Percentiles rank a stretch among this genome's conserved stretches.
Conservation (phyloP, 2,113 vertebrate species). For the Hydropotes inermis region DNA sequence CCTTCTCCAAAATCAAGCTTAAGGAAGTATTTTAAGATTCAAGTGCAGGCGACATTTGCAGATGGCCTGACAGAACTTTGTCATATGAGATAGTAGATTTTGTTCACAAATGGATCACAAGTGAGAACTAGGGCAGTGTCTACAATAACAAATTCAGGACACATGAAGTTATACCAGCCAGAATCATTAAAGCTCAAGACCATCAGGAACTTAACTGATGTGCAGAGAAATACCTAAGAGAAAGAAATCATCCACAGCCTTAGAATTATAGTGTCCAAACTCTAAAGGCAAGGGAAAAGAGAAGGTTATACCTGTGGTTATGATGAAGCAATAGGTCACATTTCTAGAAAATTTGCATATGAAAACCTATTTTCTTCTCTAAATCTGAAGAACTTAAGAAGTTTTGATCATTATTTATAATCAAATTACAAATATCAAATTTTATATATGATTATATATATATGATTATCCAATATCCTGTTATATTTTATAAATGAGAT, state of each 20-base stretch:
- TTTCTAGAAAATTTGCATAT: not conserved
- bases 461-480: no score
- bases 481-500: not conserved
- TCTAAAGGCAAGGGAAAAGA: not conserved
- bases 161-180: not conserved
- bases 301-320: not conserved
- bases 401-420: not conserved
- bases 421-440: not conserved
- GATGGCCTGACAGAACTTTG: not conserved
- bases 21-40: not conserved
- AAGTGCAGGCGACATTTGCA: not conserved
- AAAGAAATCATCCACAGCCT: not conserved
- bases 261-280: not conserved
- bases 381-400: not conserved
- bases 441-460: not conserved
- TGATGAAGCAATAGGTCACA: not conserved
- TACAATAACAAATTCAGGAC: not conserved
- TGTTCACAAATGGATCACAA: not conserved
- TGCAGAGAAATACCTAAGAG: not conserved
- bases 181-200: not conserved
- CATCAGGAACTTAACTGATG: not conserved
- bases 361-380: not conserved
- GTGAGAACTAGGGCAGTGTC: not conserved
- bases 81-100: not conserved
- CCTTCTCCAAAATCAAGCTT: not conserved